Base-by-base conservation (phyloP, 2,888 invertebrate genomes). In the Venusia cambrica region DNA sequence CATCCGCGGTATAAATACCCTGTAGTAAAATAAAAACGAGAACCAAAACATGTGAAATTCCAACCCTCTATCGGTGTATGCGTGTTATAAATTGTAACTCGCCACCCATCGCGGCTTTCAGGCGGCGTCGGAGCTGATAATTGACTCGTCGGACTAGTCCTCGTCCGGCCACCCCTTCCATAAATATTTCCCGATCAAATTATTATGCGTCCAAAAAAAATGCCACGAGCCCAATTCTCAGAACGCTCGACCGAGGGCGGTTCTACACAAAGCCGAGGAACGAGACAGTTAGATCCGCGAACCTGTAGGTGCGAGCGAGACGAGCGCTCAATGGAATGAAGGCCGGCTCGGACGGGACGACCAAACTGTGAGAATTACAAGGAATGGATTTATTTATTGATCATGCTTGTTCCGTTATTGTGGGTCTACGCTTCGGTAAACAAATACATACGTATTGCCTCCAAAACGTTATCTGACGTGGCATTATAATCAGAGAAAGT, bases 181-280 rank as follows among this genome's bases (percentile, higher is more conserved):
- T 83, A 84, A 85, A 85, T 85, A 85, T 85, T 87, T 83, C 83
- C 85, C 83, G 77, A 87, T 85, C 81, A 83, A 85, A 85, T 85
- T 84, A 84, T 83, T 78, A 81, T 79, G 74, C 76, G 70, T 66
- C 66, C 72, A 74, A 83, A 87, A 85, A n/a, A 85, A 84, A 80
- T 76, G 73, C 81, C 76, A 79, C 75, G 73, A 81, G 77, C 66
- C 66, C 73, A 55, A 72, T 85, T 85, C 85, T 72, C 54, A 65
- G 85, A 85, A 84, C 60, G 64, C 53, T 53, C 67, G 55, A 62
- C 69, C 70, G 62, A 73, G 79, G 80, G 83, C 81, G 83, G 84
- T 78, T 78, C 63, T 55, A 74, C 74, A 77, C 78, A 84, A 79
- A 77, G 79, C 66, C 54, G 35, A 15, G 40, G 73, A 76, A 44